These are phyloP conservation scores for Apeltes quadracus DNA, from an alignment of 2,113 vertebrate genomes.

Conservation along the genomic window DNA sequence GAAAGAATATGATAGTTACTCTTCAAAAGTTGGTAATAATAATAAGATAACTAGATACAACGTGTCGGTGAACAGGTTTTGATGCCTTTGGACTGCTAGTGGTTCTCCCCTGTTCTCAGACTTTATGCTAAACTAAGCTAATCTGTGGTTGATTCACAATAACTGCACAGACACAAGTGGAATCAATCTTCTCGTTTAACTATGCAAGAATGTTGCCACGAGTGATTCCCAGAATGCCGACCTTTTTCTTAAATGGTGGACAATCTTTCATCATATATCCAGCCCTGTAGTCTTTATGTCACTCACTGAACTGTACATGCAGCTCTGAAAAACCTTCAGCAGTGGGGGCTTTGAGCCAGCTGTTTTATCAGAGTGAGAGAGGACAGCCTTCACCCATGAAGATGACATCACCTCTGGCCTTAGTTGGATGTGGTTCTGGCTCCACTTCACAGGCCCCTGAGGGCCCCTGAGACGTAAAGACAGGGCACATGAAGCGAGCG, in stretches of 20 bases:
- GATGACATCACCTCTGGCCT: conserved; percentile 70
- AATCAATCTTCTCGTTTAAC: conserved; percentile 14
- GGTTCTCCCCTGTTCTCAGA: neutral
- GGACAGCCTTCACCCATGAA: conserved; percentile 51
- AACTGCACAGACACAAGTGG: neutral
- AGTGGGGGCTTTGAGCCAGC: conserved; percentile 28
- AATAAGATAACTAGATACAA: neutral
- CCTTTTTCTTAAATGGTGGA: neutral
- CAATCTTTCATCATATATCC: conserved; percentile 2
- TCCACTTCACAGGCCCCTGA: conserved; percentile 56
- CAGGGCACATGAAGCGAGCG: conserved; percentile 28
- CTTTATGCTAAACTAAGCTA: conserved; percentile 7
- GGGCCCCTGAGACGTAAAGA: conserved; percentile 48
- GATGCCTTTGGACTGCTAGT: neutral
- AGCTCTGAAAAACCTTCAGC: conserved; percentile 14
- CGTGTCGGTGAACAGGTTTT: neutral
- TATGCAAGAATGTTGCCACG: neutral
- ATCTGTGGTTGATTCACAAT: neutral
- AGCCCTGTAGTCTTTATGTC: conserved; percentile 17
- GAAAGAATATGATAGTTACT: neutral
- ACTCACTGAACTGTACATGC: conserved; percentile 13
- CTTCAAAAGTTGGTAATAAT: neutral
- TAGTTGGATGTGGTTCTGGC: conserved; percentile 64
- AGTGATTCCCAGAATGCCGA: neutral
- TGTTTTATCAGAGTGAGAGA: conserved; percentile 54